These are phyloP conservation scores for Nemapogon koenigi DNA, from an alignment of 2,888 invertebrate genomes.

Conservation along the genomic window DNA sequence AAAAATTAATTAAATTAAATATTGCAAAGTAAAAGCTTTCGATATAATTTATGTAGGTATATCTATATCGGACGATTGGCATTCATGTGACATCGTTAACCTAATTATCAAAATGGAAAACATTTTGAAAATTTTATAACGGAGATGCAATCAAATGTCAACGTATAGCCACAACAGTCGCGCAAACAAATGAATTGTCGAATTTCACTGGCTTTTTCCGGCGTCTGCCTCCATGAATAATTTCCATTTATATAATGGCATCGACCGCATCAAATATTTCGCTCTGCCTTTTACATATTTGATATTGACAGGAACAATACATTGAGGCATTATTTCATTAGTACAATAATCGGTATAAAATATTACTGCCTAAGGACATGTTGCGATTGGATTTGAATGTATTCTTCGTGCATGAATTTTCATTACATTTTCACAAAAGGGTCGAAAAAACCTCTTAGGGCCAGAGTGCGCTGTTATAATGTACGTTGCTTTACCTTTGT, in stretches of 20 bases:
- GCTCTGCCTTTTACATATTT: conserved; percentile 54
- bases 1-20: too few species aligned
- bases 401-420: too few species aligned
- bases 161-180: conserved; percentile 42
- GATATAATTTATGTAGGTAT: too few species aligned
- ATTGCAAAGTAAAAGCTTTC: too few species aligned
- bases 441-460: too few species aligned
- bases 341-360: conserved; percentile 6
- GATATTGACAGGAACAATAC: conserved; percentile 43
- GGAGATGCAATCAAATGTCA: conserved; percentile 30
- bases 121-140: conserved; percentile 22
- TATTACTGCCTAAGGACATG: too few species aligned
- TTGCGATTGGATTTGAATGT: too few species aligned
- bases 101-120: conserved; percentile 30
- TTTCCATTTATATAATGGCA: conserved; percentile 55
- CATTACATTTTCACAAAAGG: too few species aligned
- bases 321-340: conserved; percentile 5
- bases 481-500: too few species aligned
- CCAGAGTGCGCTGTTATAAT: too few species aligned
- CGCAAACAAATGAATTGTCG: conserved; percentile 53
- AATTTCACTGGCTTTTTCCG: conserved; percentile 52
- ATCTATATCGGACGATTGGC: conserved; percentile 13
- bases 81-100: conserved; percentile 24
- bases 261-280: conserved; percentile 56
- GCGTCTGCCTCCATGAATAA: conserved; percentile 52